Conservation (phyloP, 2,888 invertebrate species). For the Apamea crenata region DNA sequence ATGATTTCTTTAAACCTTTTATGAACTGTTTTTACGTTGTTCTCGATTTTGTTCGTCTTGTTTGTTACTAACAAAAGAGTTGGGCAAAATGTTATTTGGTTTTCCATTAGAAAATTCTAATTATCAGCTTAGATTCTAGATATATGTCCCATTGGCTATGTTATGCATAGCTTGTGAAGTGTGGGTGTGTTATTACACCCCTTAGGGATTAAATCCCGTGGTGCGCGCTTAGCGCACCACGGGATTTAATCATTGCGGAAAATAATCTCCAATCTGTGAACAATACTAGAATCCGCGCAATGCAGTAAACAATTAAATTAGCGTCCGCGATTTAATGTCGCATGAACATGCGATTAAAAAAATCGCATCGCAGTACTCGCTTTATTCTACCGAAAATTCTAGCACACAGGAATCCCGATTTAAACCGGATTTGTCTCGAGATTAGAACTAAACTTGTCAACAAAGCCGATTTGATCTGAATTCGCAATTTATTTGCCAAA, state of each 20-base stretch:
- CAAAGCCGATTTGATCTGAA: background rate
- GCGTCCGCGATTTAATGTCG: too few species aligned
- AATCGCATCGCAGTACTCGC: too few species aligned
- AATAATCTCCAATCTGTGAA: too few species aligned
- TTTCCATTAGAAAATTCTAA: background rate
- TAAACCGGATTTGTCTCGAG: background rate
- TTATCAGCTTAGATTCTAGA: background rate
- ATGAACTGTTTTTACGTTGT: background rate
- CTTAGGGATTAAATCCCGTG: background rate
- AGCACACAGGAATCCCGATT: background rate
- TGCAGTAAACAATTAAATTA: too few species aligned
- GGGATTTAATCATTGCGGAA: too few species aligned
- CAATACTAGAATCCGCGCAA: too few species aligned
- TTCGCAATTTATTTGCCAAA: too few species aligned
- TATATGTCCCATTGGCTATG: background rate
- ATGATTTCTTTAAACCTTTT: background rate
- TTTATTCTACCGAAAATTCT: too few species aligned
- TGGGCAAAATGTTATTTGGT: background rate
- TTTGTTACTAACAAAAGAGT: too few species aligned
- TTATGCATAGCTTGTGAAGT: background rate
- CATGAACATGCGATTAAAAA: too few species aligned
- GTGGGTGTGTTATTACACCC: background rate
- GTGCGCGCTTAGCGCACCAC: too few species aligned
- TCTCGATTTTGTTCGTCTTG: background rate
- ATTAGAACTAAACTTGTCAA: slow-evolving; percentile 1